Evolutionary conservation across 2,797 vertebrate genomes (phyloP).

Genomic region (Acipenser oxyrinchus): DNA sequence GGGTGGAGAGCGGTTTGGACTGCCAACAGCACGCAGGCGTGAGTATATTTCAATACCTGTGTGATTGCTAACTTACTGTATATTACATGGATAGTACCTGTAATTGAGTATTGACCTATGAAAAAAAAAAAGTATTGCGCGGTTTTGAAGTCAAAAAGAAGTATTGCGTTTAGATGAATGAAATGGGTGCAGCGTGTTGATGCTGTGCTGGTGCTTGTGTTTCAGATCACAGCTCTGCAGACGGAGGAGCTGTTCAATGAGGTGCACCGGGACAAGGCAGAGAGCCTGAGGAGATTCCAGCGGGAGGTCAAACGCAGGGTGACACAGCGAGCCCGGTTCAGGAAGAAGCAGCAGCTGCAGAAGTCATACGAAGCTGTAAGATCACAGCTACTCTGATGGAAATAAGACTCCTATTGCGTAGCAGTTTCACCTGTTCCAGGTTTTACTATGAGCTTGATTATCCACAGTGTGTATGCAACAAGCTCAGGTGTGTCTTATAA

Average conservation of each 20-base stretch:
- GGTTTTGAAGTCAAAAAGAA: background rate
- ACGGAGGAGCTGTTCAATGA: constrained; percentile 69
- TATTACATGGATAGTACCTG: background rate
- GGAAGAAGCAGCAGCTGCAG: constrained; percentile 55
- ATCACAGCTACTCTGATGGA: background rate
- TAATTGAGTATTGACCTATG: background rate
- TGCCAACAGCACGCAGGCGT: constrained; percentile 48
- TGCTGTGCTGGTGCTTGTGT: background rate
- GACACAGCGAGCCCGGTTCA: constrained; percentile 54
- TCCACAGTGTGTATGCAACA: background rate
- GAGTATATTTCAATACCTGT: constrained; percentile 26
- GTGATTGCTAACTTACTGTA: no score
- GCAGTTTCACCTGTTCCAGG: background rate
- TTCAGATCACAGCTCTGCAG: constrained; percentile 55
- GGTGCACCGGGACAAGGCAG: constrained; percentile 52
- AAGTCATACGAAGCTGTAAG: constrained; percentile 52
- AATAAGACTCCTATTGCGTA: background rate
- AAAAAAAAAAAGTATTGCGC: background rate
- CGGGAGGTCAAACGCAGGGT: constrained; percentile 72
- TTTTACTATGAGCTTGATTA: no score
- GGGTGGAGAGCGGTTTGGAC: constrained; percentile 70
- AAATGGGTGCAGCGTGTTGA: background rate
- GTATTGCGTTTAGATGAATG: no score
- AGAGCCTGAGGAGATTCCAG: constrained; percentile 70
- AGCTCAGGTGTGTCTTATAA: background rate